These are phyloP conservation scores for Amblyopsis rosae DNA, from an alignment of 2,113 vertebrate species.

Conservation along the genomic window DNA sequence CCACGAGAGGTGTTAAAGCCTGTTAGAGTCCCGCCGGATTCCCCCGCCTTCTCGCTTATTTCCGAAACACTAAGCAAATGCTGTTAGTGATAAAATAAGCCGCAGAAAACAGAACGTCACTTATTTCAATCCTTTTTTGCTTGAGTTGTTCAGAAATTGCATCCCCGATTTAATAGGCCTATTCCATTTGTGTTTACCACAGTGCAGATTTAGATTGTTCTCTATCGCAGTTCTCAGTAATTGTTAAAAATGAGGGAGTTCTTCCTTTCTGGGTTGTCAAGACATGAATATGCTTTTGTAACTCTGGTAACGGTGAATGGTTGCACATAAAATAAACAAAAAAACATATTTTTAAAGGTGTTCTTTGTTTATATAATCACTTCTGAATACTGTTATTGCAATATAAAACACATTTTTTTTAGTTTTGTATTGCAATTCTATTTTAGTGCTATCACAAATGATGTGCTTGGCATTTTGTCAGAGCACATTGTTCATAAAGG, in stretches of 20 bases:
- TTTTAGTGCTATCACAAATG: no score
- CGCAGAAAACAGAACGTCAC: constrained; percentile 55
- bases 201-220: background rate
- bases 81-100: constrained; percentile 57
- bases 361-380: no score
- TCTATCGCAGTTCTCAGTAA: constrained; percentile 27
- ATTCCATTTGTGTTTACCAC: constrained; percentile 30
- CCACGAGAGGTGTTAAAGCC: constrained; percentile 51
- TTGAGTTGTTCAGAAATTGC: constrained; percentile 66
- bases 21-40: constrained; percentile 51
- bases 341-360: no score
- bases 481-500: no score
- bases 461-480: no score
- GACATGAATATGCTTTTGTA: constrained; percentile 43
- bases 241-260: constrained; percentile 1
- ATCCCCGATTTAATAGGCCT: constrained; percentile 45
- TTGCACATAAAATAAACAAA: no score
- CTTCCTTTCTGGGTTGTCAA: constrained; percentile 29
- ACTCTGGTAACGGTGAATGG: constrained; percentile 38
- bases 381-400: no score
- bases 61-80: constrained; percentile 76
- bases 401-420: no score
- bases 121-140: constrained; percentile 76
- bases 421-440: no score
- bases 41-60: constrained; percentile 58